A percentile compares a stretch with the other conserved stretches of the same genome.
Evolutionary conservation across 2,888 invertebrate species (phyloP).

Genomic region (Malthinus flaveolus): DNA sequence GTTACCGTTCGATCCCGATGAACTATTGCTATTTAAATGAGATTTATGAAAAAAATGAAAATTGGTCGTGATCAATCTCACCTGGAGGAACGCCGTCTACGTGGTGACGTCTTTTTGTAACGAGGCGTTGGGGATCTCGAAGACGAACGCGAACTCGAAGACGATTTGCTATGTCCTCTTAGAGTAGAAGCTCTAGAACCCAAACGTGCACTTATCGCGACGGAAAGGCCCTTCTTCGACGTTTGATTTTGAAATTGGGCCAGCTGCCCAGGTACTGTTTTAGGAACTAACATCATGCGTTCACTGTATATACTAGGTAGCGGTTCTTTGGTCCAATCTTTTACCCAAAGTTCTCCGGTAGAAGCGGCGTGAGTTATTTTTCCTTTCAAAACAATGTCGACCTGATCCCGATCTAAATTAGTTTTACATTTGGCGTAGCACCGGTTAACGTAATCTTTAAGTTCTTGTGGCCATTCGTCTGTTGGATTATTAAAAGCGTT

Average conservation of each 20-base stretch:
- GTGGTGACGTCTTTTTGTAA: conserved; percentile 48
- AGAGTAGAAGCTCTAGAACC: conserved; percentile 58
- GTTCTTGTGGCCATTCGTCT: conserved; percentile 77
- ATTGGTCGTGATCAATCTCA: conserved; percentile 25
- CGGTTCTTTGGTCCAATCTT: conserved; percentile 94
- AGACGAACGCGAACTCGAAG: conserved; percentile 49
- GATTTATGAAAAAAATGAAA: neutral
- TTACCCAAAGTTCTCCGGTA: conserved; percentile 83
- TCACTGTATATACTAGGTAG: conserved; percentile 87
- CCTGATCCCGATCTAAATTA: conserved; percentile 88
- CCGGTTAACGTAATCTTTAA: conserved; percentile 86
- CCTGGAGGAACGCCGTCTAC: conserved; percentile 48
- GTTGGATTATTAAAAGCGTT: conserved; percentile 60
- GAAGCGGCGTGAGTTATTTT: conserved; percentile 90
- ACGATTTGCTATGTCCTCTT: conserved; percentile 48
- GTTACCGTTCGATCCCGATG: conserved; percentile 23
- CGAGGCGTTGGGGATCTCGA: conserved; percentile 42
- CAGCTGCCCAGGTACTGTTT: conserved; percentile 62
- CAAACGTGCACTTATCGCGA: conserved; percentile 62
- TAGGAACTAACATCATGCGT: conserved; percentile 67
- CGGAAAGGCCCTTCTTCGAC: conserved; percentile 58
- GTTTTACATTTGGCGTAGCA: conserved; percentile 91
- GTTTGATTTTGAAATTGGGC: conserved; percentile 62
- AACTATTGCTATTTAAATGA: conserved; percentile 14
- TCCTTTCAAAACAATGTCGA: conserved; percentile 91